These are phyloP conservation scores for Cebus imitator DNA, from an alignment of 2,113 vertebrate genomes.

Conservation along the genomic window DNA sequence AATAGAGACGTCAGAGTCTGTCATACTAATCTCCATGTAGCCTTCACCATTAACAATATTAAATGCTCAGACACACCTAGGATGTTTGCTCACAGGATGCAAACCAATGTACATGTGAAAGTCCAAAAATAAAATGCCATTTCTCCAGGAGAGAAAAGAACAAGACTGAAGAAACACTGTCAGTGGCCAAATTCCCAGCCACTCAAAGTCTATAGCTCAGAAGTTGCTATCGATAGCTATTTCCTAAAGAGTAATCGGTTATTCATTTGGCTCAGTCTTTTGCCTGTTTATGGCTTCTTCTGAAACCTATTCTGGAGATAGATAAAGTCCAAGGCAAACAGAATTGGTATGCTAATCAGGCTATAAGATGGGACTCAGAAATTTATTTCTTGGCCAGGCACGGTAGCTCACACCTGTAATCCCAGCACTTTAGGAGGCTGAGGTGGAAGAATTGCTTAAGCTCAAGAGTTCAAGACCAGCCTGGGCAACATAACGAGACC, in stretches of 20 bases:
- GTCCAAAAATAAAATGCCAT: neutral
- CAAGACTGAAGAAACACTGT: neutral
- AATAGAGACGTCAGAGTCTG: neutral
- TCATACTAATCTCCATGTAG: accelerated
- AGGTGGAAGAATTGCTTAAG: too few species aligned
- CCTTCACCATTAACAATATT: neutral
- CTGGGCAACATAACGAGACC: too few species aligned
- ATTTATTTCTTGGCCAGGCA: neutral
- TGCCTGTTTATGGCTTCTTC: neutral
- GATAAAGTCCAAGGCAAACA: neutral
- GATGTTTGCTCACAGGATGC: neutral
- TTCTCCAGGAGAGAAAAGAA: neutral
- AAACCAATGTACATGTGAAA: neutral
- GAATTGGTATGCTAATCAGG: neutral
- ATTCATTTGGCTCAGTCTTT: neutral
- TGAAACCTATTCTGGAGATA: neutral
- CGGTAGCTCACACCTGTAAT: too few species aligned
- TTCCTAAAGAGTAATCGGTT: conserved; percentile 14
- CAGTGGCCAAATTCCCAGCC: neutral
- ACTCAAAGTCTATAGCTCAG: neutral
- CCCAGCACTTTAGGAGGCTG: too few species aligned
- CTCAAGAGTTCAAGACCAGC: too few species aligned
- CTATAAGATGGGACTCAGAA: neutral
- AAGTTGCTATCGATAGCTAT: neutral
- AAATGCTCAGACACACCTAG: neutral